Conservation (phyloP, 2,113 vertebrate species). For the Azemiops feae region DNA sequence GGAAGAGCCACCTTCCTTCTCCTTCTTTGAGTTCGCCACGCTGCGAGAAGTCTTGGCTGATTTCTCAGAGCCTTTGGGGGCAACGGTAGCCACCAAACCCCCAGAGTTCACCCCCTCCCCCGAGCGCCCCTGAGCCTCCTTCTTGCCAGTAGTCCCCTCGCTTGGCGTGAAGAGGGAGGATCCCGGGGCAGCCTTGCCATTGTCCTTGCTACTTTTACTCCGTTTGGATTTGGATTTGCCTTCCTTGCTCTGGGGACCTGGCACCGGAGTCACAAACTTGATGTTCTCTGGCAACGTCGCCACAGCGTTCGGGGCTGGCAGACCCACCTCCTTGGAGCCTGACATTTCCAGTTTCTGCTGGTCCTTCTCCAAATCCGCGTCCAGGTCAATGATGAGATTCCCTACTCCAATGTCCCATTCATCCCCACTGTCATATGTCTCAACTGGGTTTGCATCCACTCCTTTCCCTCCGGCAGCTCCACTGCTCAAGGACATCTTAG, state of each 20-base stretch:
- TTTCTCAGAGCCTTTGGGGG: constrained; percentile 89
- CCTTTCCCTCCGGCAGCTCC: constrained; percentile 99
- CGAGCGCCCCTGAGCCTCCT: constrained; percentile 87
- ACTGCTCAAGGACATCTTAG: constrained; percentile 99
- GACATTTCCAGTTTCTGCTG: constrained; percentile 98
- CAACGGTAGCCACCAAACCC: constrained; percentile 70
- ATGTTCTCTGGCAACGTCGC: constrained; percentile 97
- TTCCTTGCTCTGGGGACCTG: constrained; percentile 94
- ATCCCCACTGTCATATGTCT: constrained; percentile 99
- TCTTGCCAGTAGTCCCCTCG: constrained; percentile 85
- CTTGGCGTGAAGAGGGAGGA: constrained; percentile 73
- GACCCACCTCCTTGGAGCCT: constrained; percentile 93
- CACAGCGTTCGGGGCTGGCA: constrained; percentile 91
- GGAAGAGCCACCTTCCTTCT: constrained; percentile 87
- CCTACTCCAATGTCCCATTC: constrained; percentile 99
- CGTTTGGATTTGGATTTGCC: constrained; percentile 99
- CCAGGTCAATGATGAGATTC: constrained; percentile 99
- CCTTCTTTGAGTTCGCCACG: constrained; percentile 89
- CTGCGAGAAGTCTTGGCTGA: constrained; percentile 86
- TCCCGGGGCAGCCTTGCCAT: constrained; percentile 84
- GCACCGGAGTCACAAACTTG: constrained; percentile 96
- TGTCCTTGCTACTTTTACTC: constrained; percentile 97
- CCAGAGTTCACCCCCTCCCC: constrained; percentile 80
- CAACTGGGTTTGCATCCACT: constrained; percentile 99
- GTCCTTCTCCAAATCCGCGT: constrained; percentile 99